Base-by-base conservation (phyloP, 2,888 invertebrate species). In the Aethes cnicana region DNA sequence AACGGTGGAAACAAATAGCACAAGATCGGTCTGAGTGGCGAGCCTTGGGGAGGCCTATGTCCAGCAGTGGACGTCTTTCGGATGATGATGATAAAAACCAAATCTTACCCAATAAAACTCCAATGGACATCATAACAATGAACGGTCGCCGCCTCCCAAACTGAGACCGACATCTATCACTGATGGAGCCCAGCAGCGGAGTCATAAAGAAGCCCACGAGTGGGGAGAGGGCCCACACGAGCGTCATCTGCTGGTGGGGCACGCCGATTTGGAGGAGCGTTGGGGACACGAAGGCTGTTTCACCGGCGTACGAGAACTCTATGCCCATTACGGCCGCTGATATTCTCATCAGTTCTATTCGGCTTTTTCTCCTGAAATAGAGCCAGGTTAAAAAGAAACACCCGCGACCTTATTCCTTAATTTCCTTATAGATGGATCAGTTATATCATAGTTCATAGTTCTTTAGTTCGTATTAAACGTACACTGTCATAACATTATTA, bases 241-340 rank as follows among this genome's bases (percentile, higher is more conserved):
- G 84, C 0, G 98, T 98, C 97, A 98, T 98, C 72, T 96, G 95
- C 60, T 95, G 93, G 76, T 98, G 97, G 50, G 96, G 94, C 1
- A 98, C 96, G 3, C 98, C 97, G 59, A 98, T 96, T 86, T 97
- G 96, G 2, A 98, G 91, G 8, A 98, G 88, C 0, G 97, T 97
- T 1, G 98, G 98, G 0, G 97, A 98, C 0, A 98, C 98, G 81
- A 98, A 98, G 0, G 98, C 98, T 0, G 98, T 98, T 85, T 98
- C 98, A 0, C 98, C 98, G 0, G 98, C 97, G 74, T 98, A 98
- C 0, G 98, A 97, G 82, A 98, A 97, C 78, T 98, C 98, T 52
- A 98, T 98, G 1, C 98, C 98, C 95, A 97, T 98, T 0, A 98
- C 98, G 0, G 97, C 97, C 0, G 97, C 95, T 12, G 97, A 98